Evolutionary conservation across 2,797 vertebrate species (phyloP), one percentile per base, ranked within the genome.

Genomic region (Mico argentatus): DNA sequence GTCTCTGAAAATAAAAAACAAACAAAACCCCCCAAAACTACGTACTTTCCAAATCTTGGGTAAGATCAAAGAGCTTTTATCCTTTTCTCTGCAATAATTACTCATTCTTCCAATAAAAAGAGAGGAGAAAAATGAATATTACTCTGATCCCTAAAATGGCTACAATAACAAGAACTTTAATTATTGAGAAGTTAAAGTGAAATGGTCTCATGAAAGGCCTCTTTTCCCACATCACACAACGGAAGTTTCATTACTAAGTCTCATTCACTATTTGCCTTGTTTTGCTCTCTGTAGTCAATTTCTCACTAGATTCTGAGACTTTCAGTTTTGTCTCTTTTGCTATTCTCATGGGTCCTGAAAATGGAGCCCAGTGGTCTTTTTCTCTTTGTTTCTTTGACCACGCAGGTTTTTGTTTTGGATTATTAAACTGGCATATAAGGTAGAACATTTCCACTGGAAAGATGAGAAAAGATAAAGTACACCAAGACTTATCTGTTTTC

Each of bases 401-500:
- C 19, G 36, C 7, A 13, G n/a, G 30, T 24, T 81, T 96, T 86
- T 92, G 41, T 90, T 94, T 93, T 44, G 77, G 73, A 64, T 94
- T 64, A 90, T 95, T 90, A 93, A 91, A 90, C 57, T 22, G 4
- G 15, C 13, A 1, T 44, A 24, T 70, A 24, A 52, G 61, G 61
- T 80, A 73, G 55, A 93, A 75, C 4, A 67, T 85, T 91, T 96
- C 73, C 59, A 83, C 6, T 72, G 73, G 94, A 83, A 90, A 95
- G n/a, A 92, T 81, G 95, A 96, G 81, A 70, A 88, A 93, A 96
- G 83, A 83, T 55, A 88, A 95, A 93, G 12, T 30, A 59, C 20
- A 41, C 73, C 24, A 26, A 77, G 46, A 91, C 19, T n/a, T 92
- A 75, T n/a, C 44, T n/a, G 7, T 83, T 97, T 98, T 67, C 85